Evolutionary conservation across 2,113 vertebrate species (phyloP).

Genomic region (Otus sunia): DNA sequence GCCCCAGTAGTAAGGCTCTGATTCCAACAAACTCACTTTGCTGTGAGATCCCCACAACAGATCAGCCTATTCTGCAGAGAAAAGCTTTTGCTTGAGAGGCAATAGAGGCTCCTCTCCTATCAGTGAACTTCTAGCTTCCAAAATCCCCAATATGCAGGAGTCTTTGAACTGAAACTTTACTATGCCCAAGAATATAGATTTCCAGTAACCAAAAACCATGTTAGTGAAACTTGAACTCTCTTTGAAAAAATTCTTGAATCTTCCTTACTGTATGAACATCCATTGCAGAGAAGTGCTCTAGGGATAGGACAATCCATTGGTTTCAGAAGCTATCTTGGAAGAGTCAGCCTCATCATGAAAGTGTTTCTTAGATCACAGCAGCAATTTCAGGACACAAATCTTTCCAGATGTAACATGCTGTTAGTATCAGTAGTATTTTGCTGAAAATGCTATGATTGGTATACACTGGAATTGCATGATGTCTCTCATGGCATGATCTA

Average conservation of each 20-base stretch:
- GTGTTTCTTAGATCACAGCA: background rate
- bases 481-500: background rate
- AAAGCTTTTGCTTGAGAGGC: background rate
- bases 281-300: background rate
- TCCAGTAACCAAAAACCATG: background rate
- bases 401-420: background rate
- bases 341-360: background rate
- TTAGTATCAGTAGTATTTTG: background rate
- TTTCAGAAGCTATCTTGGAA: background rate
- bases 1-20: background rate
- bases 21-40: background rate
- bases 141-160: background rate
- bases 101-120: background rate
- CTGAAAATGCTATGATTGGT: background rate
- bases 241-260: background rate
- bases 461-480: background rate
- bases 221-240: background rate
- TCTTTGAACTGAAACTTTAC: background rate
- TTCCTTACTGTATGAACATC: background rate
- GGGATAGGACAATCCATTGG: background rate
- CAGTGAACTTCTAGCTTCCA: background rate
- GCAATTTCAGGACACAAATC: background rate
- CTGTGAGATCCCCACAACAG: background rate
- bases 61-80: background rate
- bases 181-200: background rate